phyloP scores from a whole-genome alignment of 92 coral and sea anemone genomes.

The Palythoa grandiflora region DNA sequence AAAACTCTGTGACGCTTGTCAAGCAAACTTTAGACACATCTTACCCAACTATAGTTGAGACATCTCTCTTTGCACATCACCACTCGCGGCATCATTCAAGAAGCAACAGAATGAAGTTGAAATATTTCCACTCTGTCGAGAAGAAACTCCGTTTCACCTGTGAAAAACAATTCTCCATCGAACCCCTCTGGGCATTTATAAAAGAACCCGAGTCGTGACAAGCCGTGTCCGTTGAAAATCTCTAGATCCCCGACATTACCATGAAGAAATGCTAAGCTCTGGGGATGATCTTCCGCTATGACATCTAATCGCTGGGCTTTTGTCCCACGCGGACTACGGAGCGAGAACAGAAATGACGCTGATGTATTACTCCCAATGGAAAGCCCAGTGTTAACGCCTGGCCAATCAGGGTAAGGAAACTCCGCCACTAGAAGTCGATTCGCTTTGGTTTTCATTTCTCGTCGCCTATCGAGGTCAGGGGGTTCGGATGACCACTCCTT shows the following conservation, averaged over 20 bases:
- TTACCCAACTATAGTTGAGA: not conserved
- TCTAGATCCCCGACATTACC: slow-evolving; percentile 41
- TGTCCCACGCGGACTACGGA: slow-evolving; percentile 41
- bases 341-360: slow-evolving; percentile 37
- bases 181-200: slow-evolving; percentile 39
- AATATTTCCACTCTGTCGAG: slow-evolving; percentile 38
- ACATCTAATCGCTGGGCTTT: slow-evolving; percentile 41
- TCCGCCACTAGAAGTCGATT: slow-evolving; percentile 32
- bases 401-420: slow-evolving; percentile 46
- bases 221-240: slow-evolving; percentile 38
- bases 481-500: slow-evolving; percentile 37
- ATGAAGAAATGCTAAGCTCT: slow-evolving; percentile 36
- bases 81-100: not conserved
- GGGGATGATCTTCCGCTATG: slow-evolving; percentile 41
- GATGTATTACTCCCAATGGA: slow-evolving; percentile 29
- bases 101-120: slow-evolving; percentile 33
- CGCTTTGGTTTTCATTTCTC: slow-evolving; percentile 35
- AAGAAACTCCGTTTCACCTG: slow-evolving; percentile 24
- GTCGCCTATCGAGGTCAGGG: slow-evolving; percentile 22
- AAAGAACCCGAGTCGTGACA: slow-evolving; percentile 42
- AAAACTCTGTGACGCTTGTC: not conserved
- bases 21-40: not conserved
- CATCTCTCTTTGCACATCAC: too few species aligned
- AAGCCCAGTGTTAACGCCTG: slow-evolving; percentile 30
- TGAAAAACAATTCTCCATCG: slow-evolving; percentile 21